Evolutionary conservation across 2,888 invertebrate genomes (phyloP).

Genomic region (Gymnosoma rotundatum): DNA sequence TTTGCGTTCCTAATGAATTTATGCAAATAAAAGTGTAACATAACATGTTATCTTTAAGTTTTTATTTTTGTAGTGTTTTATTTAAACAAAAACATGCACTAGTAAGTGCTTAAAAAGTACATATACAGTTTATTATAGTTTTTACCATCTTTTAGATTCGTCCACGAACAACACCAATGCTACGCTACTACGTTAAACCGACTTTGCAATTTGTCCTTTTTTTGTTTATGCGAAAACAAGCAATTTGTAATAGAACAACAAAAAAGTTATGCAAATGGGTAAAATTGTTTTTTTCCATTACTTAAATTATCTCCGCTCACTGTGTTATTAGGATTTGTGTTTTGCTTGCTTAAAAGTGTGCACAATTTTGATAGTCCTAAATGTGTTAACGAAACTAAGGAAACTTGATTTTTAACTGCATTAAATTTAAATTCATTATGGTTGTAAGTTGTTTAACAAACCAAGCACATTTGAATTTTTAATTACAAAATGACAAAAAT

Average conservation of each 20-base stretch:
- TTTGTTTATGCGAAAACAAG: too few species aligned
- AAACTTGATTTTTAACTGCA: too few species aligned
- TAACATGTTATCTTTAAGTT: neutral
- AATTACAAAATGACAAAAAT: too few species aligned
- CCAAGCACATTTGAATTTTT: too few species aligned
- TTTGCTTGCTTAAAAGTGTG: neutral
- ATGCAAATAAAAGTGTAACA: constrained; percentile 10
- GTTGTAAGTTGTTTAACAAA: too few species aligned
- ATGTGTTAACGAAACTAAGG: too few species aligned
- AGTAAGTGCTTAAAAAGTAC: neutral
- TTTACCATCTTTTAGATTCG: neutral
- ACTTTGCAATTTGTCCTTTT: too few species aligned
- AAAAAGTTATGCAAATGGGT: neutral
- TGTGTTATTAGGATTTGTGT: neutral
- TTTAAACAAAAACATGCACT: neutral
- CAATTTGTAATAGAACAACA: too few species aligned
- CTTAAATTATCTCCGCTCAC: neutral
- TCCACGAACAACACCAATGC: neutral
- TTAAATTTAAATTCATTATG: too few species aligned
- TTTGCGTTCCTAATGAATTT: constrained; percentile 20
- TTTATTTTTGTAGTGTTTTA: neutral
- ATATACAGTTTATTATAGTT: neutral
- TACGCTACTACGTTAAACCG: too few species aligned
- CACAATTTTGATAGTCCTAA: too few species aligned
- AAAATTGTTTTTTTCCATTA: neutral